Base-by-base conservation (phyloP, 2,113 vertebrate genomes). In the Isurus oxyrinchus region DNA sequence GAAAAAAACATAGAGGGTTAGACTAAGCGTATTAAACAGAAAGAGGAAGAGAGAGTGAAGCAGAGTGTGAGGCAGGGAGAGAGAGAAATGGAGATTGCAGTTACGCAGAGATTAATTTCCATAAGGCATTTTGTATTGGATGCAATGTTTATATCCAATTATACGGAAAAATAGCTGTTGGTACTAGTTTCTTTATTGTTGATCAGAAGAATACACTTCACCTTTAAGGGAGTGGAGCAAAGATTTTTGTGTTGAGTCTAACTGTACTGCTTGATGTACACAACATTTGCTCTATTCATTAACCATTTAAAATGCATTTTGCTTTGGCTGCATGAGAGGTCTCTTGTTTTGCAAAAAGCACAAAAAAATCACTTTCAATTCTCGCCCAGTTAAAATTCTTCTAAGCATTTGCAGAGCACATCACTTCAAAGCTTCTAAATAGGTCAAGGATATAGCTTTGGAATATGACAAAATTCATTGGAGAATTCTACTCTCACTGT, bases 381-480 rank as follows among this genome's bases (percentile, higher is more conserved):
- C 19, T 4, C n/a, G 7, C 35, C 90, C 59, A 63, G 61, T 94
- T 63, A 94, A n/a, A 63, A 63, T 49, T 84, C 35, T n/a, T 63
- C 90, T 23, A n/a, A 44, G 90, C 5, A 94, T 94, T 94, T 94
- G 59, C 19, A 23, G 14, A n/a, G n/a, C 90, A 63, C 16, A 16
- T 10, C 59, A 23, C 57, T 63, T 63, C 90, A 63, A 63, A 63
- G 59, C 90, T 40, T 25, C 59, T 94, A 94, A 66, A 44, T 94
- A 94, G 90, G 90, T 63, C 59, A 63, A 94, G 90, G 90, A 63
- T 63, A 40, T 21, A 94, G 16, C 59, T 94, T n/a, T 40, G 90
- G 90, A 94, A 61, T 40, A 63, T 63, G 90, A 63, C 57, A 94
- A 63, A 63, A 94, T 94, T 21, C 90, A 94, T 94, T 23, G 61